phyloP scores from a whole-genome alignment of 1,140 invertebrate genomes.

The Lutraria rhynchaena region DNA sequence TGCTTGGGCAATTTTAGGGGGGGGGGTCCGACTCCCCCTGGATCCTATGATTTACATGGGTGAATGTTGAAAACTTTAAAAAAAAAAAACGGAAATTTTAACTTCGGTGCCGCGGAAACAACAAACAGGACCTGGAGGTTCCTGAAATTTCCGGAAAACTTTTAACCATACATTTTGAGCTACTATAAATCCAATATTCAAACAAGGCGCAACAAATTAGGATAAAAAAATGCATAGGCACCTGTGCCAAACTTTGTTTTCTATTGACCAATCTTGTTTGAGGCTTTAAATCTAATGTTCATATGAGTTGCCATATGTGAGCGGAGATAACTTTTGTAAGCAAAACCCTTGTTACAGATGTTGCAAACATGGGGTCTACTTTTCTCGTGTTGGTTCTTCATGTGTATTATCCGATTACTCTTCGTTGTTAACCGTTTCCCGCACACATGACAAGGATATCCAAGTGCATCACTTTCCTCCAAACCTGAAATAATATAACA shows the following conservation, averaged over 20 bases:
- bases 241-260: not conserved
- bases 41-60: too few relatives aligned
- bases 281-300: constrained; percentile 84
- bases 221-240: not conserved
- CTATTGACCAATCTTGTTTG: not conserved
- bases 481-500: too few relatives aligned
- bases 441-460: constrained; percentile 94
- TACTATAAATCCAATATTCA: not conserved
- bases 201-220: not conserved
- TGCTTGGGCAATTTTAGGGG: too few relatives aligned
- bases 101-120: too few relatives aligned
- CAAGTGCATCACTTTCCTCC: not conserved
- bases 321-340: constrained; percentile 45
- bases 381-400: constrained; percentile 63
- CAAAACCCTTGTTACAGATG: constrained; percentile 53
- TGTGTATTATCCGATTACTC: constrained; percentile 67
- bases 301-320: constrained; percentile 97
- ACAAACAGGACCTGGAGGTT: too few relatives aligned
- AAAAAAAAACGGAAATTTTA: too few relatives aligned
- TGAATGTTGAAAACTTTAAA: too few relatives aligned
- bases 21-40: too few relatives aligned
- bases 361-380: constrained; percentile 56
- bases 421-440: constrained; percentile 82
- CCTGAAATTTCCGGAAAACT: too few relatives aligned
- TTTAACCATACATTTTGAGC: not conserved